Conservation (phyloP, 2,797 vertebrate genomes). For the Myripristis jacobus region DNA sequence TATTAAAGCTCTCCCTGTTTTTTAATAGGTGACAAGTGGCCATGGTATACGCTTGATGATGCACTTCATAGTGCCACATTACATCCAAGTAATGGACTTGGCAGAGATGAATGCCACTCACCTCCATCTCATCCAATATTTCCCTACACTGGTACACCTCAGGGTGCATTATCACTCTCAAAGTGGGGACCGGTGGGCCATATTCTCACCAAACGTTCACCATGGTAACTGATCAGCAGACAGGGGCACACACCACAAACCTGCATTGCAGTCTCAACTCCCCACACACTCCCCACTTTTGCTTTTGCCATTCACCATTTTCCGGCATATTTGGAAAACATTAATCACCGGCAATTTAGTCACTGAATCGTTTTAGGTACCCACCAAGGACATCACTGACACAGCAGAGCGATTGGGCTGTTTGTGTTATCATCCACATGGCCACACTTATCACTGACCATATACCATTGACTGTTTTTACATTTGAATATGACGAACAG, state of each 20-base stretch:
- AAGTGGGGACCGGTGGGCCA: too few species aligned
- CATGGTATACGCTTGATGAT: too few species aligned
- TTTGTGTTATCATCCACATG: neutral
- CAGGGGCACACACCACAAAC: neutral
- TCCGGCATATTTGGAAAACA: neutral
- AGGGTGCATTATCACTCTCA: too few species aligned
- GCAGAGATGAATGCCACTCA: too few species aligned
- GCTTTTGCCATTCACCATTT: neutral
- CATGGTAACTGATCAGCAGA: neutral
- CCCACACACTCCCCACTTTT: neutral
- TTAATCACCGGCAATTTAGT: neutral
- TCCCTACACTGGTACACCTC: too few species aligned
- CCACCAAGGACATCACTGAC: neutral
- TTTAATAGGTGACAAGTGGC: too few species aligned
- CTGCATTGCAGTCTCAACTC: neutral
- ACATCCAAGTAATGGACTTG: too few species aligned
- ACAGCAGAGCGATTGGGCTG: neutral
- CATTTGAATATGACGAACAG: neutral
- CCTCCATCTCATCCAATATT: too few species aligned
- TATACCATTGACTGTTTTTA: neutral
- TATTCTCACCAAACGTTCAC: neutral
- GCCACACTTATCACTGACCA: neutral
- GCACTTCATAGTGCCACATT: too few species aligned
- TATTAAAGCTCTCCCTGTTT: too few species aligned
- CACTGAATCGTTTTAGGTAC: conserved; percentile 5